Evolutionary conservation across 2,113 vertebrate genomes (phyloP), one percentile per base, ranked within the genome.

Genomic region (Dissostichus mawsoni): DNA sequence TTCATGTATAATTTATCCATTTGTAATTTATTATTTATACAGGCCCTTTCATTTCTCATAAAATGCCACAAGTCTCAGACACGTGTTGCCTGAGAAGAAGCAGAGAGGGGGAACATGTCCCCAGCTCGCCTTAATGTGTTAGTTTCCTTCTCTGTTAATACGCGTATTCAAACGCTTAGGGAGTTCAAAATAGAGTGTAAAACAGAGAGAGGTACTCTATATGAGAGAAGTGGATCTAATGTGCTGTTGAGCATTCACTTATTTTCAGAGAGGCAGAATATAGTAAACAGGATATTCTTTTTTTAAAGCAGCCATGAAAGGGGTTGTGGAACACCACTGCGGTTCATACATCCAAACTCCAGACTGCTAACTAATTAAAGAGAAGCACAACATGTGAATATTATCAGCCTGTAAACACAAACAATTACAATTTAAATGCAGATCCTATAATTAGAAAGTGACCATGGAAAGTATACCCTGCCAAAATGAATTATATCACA

Each of bases 1-100:
- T 86, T 89, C 84, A 90, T 93, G 56, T 89, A 91, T 93, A 81
- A 94, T 93, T 94, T 80, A 94, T 18, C 55, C 20, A 66, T 81
- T 87, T 51, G 89, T 85, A 91, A 88, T 93, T 85, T 85, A 92
- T 94, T 92, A 92, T 91, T 93, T 83, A 94, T 91, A 69, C 59
- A 59, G 74, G 33, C 82, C 74, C 90, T 92, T 93, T 93, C 87
- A 93, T 91, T 86, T 84, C 75, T 76, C 64, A 73, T 86, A 83
- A 65, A 86, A 78, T 78, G 84, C 84, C 3, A 58, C 52, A 62
- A 82, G 86, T 82, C 77, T 63, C 78, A 47, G 61, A 85, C 84
- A 88, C 69, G 33, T 89, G 90, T 86, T 67, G 66, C 81, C 71
- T 33, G 66, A 83, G 74, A 80, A 76, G 45, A 78, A 79, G 81